Base-by-base conservation (phyloP, 2,888 invertebrate genomes). In the Chironomus tentans region DNA sequence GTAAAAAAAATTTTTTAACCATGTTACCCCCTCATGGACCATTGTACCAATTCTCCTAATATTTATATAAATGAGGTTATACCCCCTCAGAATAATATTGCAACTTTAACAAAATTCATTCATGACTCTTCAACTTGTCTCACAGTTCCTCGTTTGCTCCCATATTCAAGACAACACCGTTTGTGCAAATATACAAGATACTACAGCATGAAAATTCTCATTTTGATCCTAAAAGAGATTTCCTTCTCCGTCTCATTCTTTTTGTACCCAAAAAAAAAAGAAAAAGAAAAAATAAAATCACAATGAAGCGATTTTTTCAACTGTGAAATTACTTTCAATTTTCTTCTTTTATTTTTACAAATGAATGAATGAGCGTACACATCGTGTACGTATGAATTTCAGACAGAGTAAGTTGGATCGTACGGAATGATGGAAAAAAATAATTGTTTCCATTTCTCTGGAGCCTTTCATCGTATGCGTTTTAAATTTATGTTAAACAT, bases 311-410 rank as follows among this genome's bases (percentile, higher is more conserved):
- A 72, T 72, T 72, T 72, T 72, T 72, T 72, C 72, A 72, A 72
- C 72, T 72, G 72, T 72, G 72, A 72, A 72, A 72, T 72, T 72
- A 72, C 72, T 72, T 72, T 72, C 72, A 72, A 72, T 72, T 72
- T 72, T 62, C 62, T 72, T 62, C 62, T 72, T 65, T 72, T 72
- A 72, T 50, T 72, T 72, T 72, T 38, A 72, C 72, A 72, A 72
- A 72, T 72, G 72, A 72, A 72, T 62, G 72, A 72, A 72, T 72
- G 72, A 38, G 38, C 38, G 38, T 38, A 38, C 38, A 38, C 38
- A 38, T 38, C 38, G 38, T 62, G 21, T 24, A 62, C 22, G 21
- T 4, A 65, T 65, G 50, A 50, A 50, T 21, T 65, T 65, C 65
- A 65, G 65, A 22, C 65, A 4, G 22, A 65, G 21, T 7, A 12